These are phyloP conservation scores for Diabrotica virgifera DNA, from an alignment of 1,140 invertebrate species.

Conservation along the genomic window DNA sequence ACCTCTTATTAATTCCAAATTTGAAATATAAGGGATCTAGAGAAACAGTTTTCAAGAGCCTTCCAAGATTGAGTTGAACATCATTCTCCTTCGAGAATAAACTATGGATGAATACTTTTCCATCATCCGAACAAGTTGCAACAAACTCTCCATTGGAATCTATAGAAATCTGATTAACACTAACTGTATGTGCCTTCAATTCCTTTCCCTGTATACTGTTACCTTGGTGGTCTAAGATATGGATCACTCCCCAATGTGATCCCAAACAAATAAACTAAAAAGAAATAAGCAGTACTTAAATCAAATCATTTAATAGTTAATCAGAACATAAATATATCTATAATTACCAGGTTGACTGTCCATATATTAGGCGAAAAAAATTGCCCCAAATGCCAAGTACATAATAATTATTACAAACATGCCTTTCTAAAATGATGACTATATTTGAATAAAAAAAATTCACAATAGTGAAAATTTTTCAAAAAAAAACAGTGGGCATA, in stretches of 20 bases:
- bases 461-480: no score
- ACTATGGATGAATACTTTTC: constrained; percentile 74
- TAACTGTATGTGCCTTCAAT: constrained; percentile 76
- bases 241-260: constrained; percentile 84
- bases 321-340: background rate
- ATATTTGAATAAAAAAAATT: no score
- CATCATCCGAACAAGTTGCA: constrained; percentile 93
- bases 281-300: constrained; percentile 24
- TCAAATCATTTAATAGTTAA: background rate
- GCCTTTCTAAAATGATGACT: no score
- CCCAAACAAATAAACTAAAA: constrained; percentile 87
- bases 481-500: no score
- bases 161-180: constrained; percentile 92
- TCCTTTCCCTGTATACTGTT: constrained; percentile 72
- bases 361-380: no score
- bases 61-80: constrained; percentile 72
- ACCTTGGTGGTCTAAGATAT: constrained; percentile 90
- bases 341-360: no score
- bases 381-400: no score
- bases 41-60: constrained; percentile 82
- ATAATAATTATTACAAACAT: no score
- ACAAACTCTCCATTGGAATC: constrained; percentile 88
- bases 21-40: constrained; percentile 86
- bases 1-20: constrained; percentile 69
- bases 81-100: constrained; percentile 82